phyloP scores from a whole-genome alignment of 2,113 vertebrate species.

The Odocoileus hemionus region DNA sequence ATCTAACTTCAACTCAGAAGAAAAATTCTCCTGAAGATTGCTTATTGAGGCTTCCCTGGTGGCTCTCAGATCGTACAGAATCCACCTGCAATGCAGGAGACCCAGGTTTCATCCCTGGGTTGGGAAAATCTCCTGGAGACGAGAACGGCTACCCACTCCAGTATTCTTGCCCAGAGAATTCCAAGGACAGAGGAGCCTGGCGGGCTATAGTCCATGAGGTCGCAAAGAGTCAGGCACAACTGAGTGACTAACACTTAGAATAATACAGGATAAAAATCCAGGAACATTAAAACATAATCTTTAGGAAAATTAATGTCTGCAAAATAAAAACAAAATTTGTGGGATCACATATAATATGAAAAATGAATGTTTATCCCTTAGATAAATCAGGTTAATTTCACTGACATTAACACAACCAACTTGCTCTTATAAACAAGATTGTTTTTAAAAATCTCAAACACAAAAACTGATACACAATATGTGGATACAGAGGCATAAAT shows the following conservation, averaged over 20 bases:
- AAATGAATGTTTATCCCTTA: background rate
- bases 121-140: background rate
- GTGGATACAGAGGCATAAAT: background rate
- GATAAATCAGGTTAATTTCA: background rate
- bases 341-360: background rate
- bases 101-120: background rate
- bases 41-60: background rate
- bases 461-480: background rate
- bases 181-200: background rate
- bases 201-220: background rate
- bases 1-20: background rate
- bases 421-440: background rate
- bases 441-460: background rate
- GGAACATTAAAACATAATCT: background rate
- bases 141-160: background rate
- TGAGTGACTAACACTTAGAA: background rate
- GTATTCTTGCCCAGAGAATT: background rate
- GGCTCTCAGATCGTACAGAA: background rate
- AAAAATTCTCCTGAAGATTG: background rate
- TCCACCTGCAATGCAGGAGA: background rate
- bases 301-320: background rate
- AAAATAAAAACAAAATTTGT: slow-evolving; percentile 11
- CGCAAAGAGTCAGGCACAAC: background rate
- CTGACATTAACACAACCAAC: background rate
- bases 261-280: background rate